A percentile compares a stretch with the other conserved stretches of the same genome.
phyloP scores from a whole-genome alignment of 2,888 invertebrate species.

The Eupelmus urozonus region DNA sequence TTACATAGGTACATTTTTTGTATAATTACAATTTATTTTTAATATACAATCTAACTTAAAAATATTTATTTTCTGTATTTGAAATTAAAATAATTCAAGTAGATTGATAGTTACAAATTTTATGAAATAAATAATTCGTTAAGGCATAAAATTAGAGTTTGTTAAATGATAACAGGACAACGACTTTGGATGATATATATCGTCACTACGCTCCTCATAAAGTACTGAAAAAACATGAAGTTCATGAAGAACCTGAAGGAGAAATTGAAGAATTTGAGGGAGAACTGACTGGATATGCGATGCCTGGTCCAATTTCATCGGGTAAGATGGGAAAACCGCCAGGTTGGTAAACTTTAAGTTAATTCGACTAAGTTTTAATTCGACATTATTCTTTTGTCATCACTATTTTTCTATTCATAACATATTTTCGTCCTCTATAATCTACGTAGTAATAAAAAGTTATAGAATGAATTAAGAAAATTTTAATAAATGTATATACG shows the following conservation, averaged over 20 bases:
- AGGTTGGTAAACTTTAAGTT: too few relatives aligned
- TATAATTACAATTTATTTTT: not conserved
- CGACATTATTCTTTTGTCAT: too few relatives aligned
- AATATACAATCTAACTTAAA: not conserved
- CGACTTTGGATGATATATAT: slow-evolving; percentile 85
- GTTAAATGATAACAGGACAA: slow-evolving; percentile 78
- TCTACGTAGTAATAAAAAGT: too few relatives aligned
- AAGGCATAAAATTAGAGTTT: not conserved
- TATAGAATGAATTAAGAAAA: too few relatives aligned
- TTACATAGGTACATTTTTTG: slow-evolving; percentile 81
- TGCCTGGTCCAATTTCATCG: slow-evolving; percentile 71
- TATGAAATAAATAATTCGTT: too few relatives aligned
- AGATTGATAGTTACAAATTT: too few relatives aligned
- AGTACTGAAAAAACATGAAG: slow-evolving; percentile 70
- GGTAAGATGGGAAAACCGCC: slow-evolving; percentile 68
- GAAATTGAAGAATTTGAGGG: slow-evolving; percentile 81
- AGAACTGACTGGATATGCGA: slow-evolving; percentile 79
- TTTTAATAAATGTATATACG: too few relatives aligned
- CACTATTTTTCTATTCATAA: too few relatives aligned
- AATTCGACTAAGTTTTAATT: too few relatives aligned
- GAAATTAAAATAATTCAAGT: too few relatives aligned
- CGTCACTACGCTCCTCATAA: slow-evolving; percentile 80
- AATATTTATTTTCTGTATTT: too few relatives aligned
- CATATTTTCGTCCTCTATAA: too few relatives aligned
- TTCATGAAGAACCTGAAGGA: slow-evolving; percentile 72